Evolutionary conservation across 2,888 invertebrate genomes (phyloP).

Genomic region (Lasioglossum leucozonium): DNA sequence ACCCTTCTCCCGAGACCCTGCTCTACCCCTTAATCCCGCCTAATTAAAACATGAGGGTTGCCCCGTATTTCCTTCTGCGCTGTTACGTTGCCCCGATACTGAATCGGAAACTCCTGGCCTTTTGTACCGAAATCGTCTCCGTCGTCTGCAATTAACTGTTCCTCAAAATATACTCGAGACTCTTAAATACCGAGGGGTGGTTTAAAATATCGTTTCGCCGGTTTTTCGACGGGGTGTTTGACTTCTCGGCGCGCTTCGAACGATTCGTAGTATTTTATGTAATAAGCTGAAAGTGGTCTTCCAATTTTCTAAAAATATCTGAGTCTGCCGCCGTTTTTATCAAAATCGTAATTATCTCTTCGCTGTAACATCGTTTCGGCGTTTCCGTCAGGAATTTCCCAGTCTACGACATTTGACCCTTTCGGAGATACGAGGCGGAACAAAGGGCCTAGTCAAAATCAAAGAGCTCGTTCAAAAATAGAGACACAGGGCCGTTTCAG

Average conservation of each 20-base stretch:
- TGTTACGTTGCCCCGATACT: neutral
- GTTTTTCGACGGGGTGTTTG: neutral
- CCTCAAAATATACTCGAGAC: neutral
- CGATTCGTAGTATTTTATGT: neutral
- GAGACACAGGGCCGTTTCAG: no score
- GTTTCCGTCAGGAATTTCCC: no score
- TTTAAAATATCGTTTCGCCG: neutral
- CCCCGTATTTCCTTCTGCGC: neutral
- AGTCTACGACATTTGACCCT: neutral
- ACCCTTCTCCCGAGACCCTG: slow-evolving; percentile 24
- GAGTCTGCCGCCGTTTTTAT: no score
- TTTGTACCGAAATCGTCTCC: neutral
- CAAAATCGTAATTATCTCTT: no score
- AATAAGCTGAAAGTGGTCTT: neutral
- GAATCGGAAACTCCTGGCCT: neutral
- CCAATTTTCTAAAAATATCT: neutral
- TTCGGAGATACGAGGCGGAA: neutral
- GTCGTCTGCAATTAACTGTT: neutral
- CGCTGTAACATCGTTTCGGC: no score
- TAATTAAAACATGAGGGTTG: slow-evolving; percentile 53
- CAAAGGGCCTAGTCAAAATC: neutral
- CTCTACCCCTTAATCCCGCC: neutral
- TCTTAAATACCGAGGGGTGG: neutral
- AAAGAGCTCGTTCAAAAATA: no score
- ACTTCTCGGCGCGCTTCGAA: neutral